Base-by-base conservation (phyloP, 2,888 invertebrate species). In the Aphodius granarius region DNA sequence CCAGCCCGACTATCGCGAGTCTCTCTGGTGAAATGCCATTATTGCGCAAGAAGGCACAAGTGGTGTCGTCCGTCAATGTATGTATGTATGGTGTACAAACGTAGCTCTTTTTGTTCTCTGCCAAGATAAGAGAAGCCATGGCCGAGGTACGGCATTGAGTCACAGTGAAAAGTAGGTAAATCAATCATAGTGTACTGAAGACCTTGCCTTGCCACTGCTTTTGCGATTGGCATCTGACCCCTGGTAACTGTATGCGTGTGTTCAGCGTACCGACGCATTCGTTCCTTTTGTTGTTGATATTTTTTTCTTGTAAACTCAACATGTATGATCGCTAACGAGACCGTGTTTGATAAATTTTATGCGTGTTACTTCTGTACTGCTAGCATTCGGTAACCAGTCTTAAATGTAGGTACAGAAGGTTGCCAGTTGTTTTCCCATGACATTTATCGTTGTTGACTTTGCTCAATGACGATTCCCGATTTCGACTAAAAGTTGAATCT, bases 111-210 rank as follows among this genome's bases (percentile, higher is more conserved):
- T 43, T 43, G 43, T 43, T 43, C 43, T 43, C 43, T 3, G 43
- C 43, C 43, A 9, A 43, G 43, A 43, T 43, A 43, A 43, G 43
- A 43, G 43, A 43, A 43, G 43, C 43, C 43, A 43, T 43, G 43
- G 43, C 43, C 43, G 43, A 43, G 43, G 43, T 2, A 43, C 43
- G 43, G 43, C 43, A 43, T 43, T 43, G 43, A 43, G 43, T 43
- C 43, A 43, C 43, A 43, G 43, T 3, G 5, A 68, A 68, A 68
- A 68, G 68, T 68, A 68, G 68, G 19, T 22, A 68, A 68, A 68
- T 68, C 68, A 68, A 68, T 68, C 68, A 68, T 68, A 13, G 21
- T 21, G 68, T 21, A n/a, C 20, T 13, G 66, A 13, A 19, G 18
- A 17, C 19, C 20, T 68, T 68, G 20, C 68, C 20, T 21, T 21